Conservation (phyloP, 2,888 invertebrate genomes). For the Temnothorax unifasciatus region DNA sequence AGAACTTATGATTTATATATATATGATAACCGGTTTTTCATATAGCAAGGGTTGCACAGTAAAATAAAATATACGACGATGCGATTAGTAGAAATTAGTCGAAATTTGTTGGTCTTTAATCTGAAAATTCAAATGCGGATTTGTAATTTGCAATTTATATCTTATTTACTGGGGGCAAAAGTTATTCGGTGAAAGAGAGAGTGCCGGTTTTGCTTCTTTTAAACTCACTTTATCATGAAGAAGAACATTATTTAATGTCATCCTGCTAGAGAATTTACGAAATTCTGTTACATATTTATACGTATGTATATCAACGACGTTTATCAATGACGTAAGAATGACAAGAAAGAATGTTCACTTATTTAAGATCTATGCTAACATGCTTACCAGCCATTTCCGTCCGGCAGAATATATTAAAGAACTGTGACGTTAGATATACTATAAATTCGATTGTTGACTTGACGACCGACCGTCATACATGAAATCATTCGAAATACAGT, state of each 20-base stretch:
- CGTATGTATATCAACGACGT: too few relatives aligned
- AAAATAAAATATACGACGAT: background rate
- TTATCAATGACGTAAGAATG: background rate
- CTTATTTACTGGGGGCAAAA: background rate
- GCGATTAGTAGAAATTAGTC: constrained; percentile 87
- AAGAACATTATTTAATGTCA: too few relatives aligned
- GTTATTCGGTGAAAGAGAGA: background rate
- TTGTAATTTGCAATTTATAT: background rate
- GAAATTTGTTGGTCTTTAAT: too few relatives aligned
- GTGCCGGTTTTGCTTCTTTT: background rate
- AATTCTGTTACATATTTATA: too few relatives aligned
- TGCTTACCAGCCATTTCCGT: background rate
- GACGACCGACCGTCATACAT: too few relatives aligned
- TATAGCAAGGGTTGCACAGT: constrained; percentile 88
- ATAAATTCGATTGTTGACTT: too few relatives aligned
- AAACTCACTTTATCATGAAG: background rate
- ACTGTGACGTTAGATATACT: background rate
- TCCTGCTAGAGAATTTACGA: too few relatives aligned
- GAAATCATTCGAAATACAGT: background rate
- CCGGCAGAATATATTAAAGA: background rate
- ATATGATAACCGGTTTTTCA: constrained; percentile 91
- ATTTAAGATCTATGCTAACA: background rate
- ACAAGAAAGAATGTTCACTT: background rate
- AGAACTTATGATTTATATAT: constrained; percentile 86
- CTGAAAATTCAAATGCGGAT: constrained; percentile 25